These are phyloP conservation scores for Drosophila persimilis DNA, from an alignment of 1,140 invertebrate genomes.

Conservation along the genomic window DNA sequence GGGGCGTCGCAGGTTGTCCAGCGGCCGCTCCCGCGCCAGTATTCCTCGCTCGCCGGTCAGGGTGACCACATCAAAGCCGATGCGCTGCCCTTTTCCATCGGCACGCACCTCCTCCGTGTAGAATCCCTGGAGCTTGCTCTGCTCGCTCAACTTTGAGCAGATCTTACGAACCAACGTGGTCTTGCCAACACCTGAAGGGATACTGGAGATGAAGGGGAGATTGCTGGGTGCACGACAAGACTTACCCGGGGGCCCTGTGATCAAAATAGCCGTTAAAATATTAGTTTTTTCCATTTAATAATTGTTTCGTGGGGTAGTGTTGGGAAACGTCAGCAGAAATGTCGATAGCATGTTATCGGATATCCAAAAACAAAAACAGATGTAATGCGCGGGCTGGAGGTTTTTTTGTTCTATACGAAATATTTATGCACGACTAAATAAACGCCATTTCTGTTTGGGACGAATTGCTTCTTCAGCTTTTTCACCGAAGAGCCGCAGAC, in stretches of 20 bases:
- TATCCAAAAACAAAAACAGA: not conserved
- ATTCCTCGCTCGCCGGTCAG: conserved; percentile 38
- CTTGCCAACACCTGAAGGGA: conserved; percentile 49
- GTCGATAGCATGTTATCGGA: too few species aligned
- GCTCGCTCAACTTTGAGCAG: conserved; percentile 18
- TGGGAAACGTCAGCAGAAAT: too few species aligned
- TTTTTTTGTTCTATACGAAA: too few species aligned
- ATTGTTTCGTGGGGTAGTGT: too few species aligned
- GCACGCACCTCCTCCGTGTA: conserved; percentile 58
- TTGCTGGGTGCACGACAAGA: not conserved
- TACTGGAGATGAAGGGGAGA: not conserved
- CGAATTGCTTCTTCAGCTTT: too few species aligned
- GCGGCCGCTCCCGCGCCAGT: conserved; percentile 29
- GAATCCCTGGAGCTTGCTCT: conserved; percentile 42
- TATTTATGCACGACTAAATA: too few species aligned
- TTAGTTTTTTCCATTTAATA: conserved; percentile 29
- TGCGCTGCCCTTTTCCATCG: conserved; percentile 23
- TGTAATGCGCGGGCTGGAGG: too few species aligned
- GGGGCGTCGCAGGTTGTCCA: conserved; percentile 23
- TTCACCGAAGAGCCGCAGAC: conserved; percentile 4
- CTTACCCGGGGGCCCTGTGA: conserved; percentile 58
- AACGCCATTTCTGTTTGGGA: too few species aligned
- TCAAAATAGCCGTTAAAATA: conserved; percentile 27
- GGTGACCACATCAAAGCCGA: conserved; percentile 63
- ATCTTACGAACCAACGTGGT: conserved; percentile 56